phyloP scores from a whole-genome alignment of 2,888 invertebrate species.

The Athalia cordata region DNA sequence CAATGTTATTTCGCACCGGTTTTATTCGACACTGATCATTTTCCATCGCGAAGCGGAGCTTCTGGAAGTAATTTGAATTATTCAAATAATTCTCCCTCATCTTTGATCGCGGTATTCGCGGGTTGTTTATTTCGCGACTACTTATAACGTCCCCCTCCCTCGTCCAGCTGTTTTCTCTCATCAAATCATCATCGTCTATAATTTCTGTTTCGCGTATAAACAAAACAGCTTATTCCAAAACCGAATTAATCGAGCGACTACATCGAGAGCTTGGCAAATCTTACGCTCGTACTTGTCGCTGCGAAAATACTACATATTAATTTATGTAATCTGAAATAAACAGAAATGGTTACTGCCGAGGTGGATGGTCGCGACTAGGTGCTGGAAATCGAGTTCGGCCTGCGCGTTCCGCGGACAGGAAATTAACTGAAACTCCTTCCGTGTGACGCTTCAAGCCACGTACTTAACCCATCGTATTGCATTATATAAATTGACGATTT shows the following conservation, averaged over 20 bases:
- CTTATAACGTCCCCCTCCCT: neutral
- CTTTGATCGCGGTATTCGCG: neutral
- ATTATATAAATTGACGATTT: no score
- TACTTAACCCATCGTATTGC: slow-evolving; percentile 3
- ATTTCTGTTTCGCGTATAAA: neutral
- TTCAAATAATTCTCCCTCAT: slow-evolving; percentile 5
- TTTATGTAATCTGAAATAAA: no score
- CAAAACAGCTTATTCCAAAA: neutral
- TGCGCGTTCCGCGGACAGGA: slow-evolving; percentile 55
- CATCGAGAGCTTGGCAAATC: no score
- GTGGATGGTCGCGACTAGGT: neutral
- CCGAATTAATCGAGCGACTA: no score
- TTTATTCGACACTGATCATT: slow-evolving; percentile 7
- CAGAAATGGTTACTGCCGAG: neutral
- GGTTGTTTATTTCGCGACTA: slow-evolving; percentile 8
- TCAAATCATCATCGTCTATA: slow-evolving; percentile 26
- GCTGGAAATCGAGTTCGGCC: slow-evolving; percentile 48
- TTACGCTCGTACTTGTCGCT: no score
- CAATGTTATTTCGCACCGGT: neutral
- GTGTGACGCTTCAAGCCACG: slow-evolving; percentile 44
- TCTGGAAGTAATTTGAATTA: slow-evolving; percentile 22
- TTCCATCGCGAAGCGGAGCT: neutral
- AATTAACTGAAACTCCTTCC: slow-evolving; percentile 60
- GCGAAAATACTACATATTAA: no score
- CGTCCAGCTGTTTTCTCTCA: neutral